phyloP scores from a whole-genome alignment of 2,888 invertebrate species.

The Neria commutata region DNA sequence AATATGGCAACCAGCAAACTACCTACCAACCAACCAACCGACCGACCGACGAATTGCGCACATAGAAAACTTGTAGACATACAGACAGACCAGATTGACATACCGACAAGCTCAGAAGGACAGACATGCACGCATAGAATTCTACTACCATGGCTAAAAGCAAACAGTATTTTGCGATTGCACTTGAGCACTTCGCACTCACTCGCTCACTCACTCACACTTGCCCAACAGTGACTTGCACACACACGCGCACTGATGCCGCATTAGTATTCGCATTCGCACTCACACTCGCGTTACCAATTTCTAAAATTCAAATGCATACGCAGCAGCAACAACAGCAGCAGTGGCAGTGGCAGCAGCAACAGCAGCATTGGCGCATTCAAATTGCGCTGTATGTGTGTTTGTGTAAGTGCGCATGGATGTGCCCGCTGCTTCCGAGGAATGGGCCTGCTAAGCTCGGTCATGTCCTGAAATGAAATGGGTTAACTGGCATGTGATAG shows the following conservation, averaged over 20 bases:
- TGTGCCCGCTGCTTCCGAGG: background rate
- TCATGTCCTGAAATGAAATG: constrained; percentile 16
- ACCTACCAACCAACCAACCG: too few relatives aligned
- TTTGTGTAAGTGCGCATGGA: background rate
- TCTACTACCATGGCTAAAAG: background rate
- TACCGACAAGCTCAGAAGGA: too few relatives aligned
- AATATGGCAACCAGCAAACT: background rate
- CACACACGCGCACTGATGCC: background rate
- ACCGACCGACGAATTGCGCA: too few relatives aligned
- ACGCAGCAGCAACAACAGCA: background rate
- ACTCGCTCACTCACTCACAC: background rate
- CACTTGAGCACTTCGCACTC: background rate
- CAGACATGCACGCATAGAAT: too few relatives aligned
- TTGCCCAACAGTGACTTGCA: background rate
- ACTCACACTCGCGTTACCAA: too few relatives aligned
- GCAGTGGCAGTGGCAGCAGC: background rate
- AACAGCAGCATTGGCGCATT: background rate
- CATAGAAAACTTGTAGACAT: too few relatives aligned
- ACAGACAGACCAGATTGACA: too few relatives aligned
- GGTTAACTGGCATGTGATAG: constrained; percentile 18
- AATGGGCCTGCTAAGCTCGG: background rate
- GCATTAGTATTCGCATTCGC: too few relatives aligned
- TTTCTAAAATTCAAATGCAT: constrained; percentile 6
- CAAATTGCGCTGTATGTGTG: background rate
- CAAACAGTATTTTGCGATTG: background rate